Evolutionary conservation across 92 coral and sea anemone genomes (phyloP).

Genomic region (Phenganax marumi): DNA sequence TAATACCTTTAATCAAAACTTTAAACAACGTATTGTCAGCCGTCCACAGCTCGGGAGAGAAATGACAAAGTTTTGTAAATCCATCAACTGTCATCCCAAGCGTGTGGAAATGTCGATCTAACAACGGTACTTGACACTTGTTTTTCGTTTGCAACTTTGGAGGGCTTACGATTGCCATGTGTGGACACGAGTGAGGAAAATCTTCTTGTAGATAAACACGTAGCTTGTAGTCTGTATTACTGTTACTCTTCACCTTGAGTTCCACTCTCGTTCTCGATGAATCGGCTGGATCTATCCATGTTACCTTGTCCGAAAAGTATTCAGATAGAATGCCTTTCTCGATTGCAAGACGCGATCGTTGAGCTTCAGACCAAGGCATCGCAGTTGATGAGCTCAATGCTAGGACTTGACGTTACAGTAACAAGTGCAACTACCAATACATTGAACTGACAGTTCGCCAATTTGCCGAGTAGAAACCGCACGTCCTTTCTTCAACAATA

Average conservation of each 20-base stretch:
- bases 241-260: slow-evolving; percentile 29
- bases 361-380: slow-evolving; percentile 70
- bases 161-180: slow-evolving; percentile 36
- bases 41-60: slow-evolving; percentile 30
- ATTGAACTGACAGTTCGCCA: too few species aligned
- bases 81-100: slow-evolving; percentile 29
- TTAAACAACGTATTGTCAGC: slow-evolving; percentile 38
- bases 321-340: slow-evolving; percentile 63
- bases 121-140: not conserved
- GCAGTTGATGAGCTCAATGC: not conserved
- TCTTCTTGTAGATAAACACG: slow-evolving; percentile 40
- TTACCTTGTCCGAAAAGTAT: slow-evolving; percentile 61
- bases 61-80: slow-evolving; percentile 45
- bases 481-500: too few species aligned
- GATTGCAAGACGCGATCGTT: slow-evolving; percentile 58
- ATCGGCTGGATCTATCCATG: slow-evolving; percentile 66
- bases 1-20: slow-evolving; percentile 45
- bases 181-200: slow-evolving; percentile 50
- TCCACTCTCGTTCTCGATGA: slow-evolving; percentile 54
- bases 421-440: not conserved
- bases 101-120: not conserved
- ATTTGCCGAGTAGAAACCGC: too few species aligned
- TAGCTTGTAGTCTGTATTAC: slow-evolving; percentile 26
- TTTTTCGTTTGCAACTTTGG: slow-evolving; percentile 5
- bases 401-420: not conserved